Evolutionary conservation across 2,888 invertebrate genomes (phyloP), one percentile per base, ranked within the genome.

Genomic region (Dasypogon diadema): DNA sequence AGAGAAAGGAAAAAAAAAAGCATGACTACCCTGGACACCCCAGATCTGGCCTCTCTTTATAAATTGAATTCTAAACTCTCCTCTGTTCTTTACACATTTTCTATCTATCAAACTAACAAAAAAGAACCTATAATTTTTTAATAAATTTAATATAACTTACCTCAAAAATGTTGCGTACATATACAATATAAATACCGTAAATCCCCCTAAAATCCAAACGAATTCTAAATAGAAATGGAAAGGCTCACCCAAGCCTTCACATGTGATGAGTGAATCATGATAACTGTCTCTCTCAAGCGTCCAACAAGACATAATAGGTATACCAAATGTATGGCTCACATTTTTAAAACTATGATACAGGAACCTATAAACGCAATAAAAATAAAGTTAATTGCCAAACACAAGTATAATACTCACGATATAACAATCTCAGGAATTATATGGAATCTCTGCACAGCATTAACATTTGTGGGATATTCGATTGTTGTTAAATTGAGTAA

Each of bases 381-480:
- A 37, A 34, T 77, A 58, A 73, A 73, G 48, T 14, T 26, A 68
- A 77, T 26, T 21, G 21, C 22, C 55, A 74, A 12, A 68, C 77
- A 12, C 8, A 42, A 2, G 8, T 42, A 12, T 2, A 51, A 2
- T 16, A 8, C 80, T 81, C 81, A 86, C 84, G 82, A 85, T 55
- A 84, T 83, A 58, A 86, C 85, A 79, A 96, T 92, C 90, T 96
- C 96, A 1, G 96, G 96, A 82, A 93, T 90, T 70, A 97, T 89
- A 84, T 93, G 95, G 83, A 96, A 97, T 70, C 94, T 87, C 81
- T 92, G 91, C 46, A 94, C 87, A 0, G 94, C 92, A 84, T 96
- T 95, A 22, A 96, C 92, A 70, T 91, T 91, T 72, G 90, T 89
- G 0, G 95, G 95, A 84, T 91, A 93, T 83, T 97, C 95, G 0